A percentile compares a stretch with the other conserved stretches of the same genome.
Conservation (phyloP, 2,113 vertebrate genomes). For the Oreochromis tanganicae region DNA sequence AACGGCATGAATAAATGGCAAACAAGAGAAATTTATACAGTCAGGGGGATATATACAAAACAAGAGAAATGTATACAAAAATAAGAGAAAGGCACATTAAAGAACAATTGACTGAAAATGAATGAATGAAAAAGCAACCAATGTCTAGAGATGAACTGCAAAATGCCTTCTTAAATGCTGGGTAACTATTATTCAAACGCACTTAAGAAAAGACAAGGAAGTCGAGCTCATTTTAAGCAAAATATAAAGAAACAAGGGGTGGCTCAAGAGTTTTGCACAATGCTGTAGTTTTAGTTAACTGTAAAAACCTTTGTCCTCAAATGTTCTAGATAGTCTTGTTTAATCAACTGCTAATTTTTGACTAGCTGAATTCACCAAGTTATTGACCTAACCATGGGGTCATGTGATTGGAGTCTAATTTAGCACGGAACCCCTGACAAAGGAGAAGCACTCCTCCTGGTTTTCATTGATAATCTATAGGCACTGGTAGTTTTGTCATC, state of each 20-base stretch:
- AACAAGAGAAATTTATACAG: not conserved
- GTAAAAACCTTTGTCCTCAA: not conserved
- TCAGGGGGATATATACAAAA: not conserved
- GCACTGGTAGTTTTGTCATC: not conserved
- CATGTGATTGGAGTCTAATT: not conserved
- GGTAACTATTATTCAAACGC: not conserved
- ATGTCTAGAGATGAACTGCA: not conserved
- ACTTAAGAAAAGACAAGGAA: not conserved
- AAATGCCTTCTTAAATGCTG: not conserved
- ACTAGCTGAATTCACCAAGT: not conserved
- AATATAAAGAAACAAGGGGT: not conserved
- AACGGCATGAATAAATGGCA: not conserved
- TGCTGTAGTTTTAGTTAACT: not conserved
- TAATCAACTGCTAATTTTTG: not conserved
- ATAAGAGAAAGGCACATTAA: not conserved
- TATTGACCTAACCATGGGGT: not conserved
- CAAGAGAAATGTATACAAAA: not conserved
- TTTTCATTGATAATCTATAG: not conserved
- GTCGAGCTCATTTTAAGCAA: not conserved
- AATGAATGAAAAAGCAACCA: not conserved
- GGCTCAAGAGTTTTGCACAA: not conserved
- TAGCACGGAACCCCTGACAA: not conserved
- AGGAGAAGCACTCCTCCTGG: not conserved
- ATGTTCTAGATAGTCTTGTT: not conserved
- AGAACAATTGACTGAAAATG: not conserved